phyloP scores from a whole-genome alignment of 2,113 vertebrate species.

The Chaetops frenatus region DNA sequence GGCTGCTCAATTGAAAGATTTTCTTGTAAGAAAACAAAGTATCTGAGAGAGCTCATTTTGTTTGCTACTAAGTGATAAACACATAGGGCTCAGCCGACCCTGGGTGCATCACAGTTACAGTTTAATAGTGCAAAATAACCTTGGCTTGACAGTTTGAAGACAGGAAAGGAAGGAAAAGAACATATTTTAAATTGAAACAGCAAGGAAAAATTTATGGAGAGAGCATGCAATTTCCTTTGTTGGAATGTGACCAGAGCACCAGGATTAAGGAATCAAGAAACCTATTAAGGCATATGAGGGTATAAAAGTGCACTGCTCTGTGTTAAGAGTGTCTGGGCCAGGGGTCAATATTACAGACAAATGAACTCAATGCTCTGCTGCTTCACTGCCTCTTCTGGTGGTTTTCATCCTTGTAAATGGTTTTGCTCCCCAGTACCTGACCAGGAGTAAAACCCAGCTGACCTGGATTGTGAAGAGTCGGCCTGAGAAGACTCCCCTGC shows the following conservation, averaged over 20 bases:
- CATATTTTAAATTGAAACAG: conserved; percentile 5
- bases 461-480: conserved; percentile 72
- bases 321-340: conserved; percentile 6
- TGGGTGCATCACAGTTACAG: neutral
- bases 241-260: conserved; percentile 40
- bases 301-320: neutral
- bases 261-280: conserved; percentile 51
- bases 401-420: neutral
- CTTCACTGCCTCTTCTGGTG: neutral
- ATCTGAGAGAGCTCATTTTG: neutral
- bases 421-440: neutral
- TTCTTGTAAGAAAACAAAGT: neutral
- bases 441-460: neutral
- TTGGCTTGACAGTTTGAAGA: conserved; percentile 25
- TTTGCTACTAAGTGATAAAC: neutral
- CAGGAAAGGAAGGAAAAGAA: neutral
- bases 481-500: conserved; percentile 28
- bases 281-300: neutral
- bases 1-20: neutral
- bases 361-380: neutral
- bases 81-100: accelerated
- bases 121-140: conserved; percentile 18
- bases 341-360: neutral
- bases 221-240: conserved; percentile 47
- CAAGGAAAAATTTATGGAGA: conserved; percentile 28